Evolutionary conservation across 2,797 vertebrate genomes (phyloP).

Genomic region (Tragelaphus oryx): DNA sequence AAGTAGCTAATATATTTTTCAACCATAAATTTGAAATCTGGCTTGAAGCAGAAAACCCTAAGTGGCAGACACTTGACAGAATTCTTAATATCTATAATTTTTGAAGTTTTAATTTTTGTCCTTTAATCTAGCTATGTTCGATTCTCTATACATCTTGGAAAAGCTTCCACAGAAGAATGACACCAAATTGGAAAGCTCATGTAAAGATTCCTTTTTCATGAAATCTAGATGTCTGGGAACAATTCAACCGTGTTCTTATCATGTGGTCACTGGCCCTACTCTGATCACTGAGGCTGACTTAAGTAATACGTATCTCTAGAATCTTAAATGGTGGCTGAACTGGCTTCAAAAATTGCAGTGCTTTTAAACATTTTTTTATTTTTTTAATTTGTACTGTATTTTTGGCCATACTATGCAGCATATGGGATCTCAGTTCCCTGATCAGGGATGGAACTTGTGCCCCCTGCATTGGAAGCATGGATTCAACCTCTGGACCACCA

Average conservation of each 20-base stretch:
- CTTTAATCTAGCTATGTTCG: conserved; percentile 4
- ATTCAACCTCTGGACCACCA: not conserved
- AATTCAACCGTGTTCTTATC: not conserved
- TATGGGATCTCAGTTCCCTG: not conserved
- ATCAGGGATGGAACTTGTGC: not conserved
- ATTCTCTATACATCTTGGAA: not conserved
- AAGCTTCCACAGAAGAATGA: not conserved
- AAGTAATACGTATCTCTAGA: not conserved
- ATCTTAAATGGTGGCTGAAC: not conserved
- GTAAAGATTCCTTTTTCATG: not conserved
- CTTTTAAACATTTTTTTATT: not conserved
- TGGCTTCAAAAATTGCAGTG: not conserved
- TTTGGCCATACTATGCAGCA: not conserved
- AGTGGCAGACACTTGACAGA: not conserved
- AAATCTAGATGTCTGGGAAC: not conserved
- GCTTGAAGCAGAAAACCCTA: not conserved
- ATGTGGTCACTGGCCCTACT: not conserved
- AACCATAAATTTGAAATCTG: not conserved
- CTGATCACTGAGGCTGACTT: not conserved
- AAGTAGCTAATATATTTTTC: conserved; percentile 13
- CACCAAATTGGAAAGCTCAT: not conserved
- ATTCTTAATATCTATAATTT: conserved; percentile 20
- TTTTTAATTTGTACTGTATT: not conserved
- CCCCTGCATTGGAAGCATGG: not conserved
- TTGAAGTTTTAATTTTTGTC: not conserved